Base-by-base conservation (phyloP, 1,140 invertebrate species). In the Gonatopus flavifemur region DNA sequence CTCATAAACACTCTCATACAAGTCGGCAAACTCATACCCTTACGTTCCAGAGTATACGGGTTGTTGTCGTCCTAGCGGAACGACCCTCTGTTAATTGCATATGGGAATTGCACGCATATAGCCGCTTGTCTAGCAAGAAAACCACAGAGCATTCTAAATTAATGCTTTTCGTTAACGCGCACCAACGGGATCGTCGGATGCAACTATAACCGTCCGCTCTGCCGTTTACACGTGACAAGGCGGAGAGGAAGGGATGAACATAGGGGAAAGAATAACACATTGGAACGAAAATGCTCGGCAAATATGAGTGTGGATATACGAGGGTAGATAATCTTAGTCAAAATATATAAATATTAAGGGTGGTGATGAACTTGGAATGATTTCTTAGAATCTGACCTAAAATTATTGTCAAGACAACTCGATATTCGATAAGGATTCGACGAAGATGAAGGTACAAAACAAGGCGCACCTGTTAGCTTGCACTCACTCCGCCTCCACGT, bases 131-230 rank as follows among this genome's bases (percentile, higher is more conserved):
- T 36, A 41, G 31, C 44, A 58, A 65, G 62, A 68, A 58, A 55
- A 54, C 53, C 60, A 36, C 53, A 22, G 49, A 40, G 41, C 56
- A 65, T 65, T 67, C 50, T 63, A 64, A 62, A 67, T 67, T 67
- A 69, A 66, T 60, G 63, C 53, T 57, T 63, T 66, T 55, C 64
- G 57, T 66, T 67, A 67, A 65, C 58, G 51, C 49, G 47, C 41
- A n/a, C 33, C 40, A 25, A 21, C 21, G 44, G 40, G 35, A 43
- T 39, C 35, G 12, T 45, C 49, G 43, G 44, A 57, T 49, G 58
- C 56, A 67, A 69, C 67, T 69, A 67, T 67, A 69, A 62, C 45
- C 45, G 47, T 52, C 40, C 32, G 46, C 49, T 20, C 24, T 38
- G 44, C 30, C 44, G 52, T 15, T 39, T 38, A 25, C n/a, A 59